Conservation (phyloP, 2,888 invertebrate species). For the Allolobophora icterica region DNA sequence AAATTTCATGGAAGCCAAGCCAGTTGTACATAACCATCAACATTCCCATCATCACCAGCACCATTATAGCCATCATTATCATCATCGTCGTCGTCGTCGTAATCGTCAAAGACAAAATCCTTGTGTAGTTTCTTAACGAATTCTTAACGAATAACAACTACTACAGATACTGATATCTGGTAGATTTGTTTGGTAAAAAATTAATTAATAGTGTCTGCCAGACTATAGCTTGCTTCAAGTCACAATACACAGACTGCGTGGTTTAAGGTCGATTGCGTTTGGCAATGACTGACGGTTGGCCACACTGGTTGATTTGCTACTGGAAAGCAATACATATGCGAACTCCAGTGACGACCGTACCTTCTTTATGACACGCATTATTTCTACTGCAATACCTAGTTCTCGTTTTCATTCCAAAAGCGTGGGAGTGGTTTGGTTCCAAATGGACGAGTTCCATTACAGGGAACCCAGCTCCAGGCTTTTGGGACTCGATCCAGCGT, state of each 20-base stretch:
- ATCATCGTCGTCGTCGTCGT: too few relatives aligned
- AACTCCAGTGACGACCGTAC: neutral
- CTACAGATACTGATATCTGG: neutral
- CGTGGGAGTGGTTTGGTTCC: neutral
- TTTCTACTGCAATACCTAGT: neutral
- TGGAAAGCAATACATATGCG: neutral
- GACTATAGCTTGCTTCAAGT: neutral
- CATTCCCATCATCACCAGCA: too few relatives aligned
- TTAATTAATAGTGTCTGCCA: neutral
- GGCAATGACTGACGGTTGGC: too few relatives aligned
- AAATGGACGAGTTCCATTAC: neutral
- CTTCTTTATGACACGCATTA: neutral
- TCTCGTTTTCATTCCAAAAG: neutral
- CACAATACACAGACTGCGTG: neutral
- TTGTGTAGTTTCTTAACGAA: too few relatives aligned
- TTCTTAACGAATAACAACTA: neutral
- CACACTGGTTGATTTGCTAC: neutral
- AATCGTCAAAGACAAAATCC: too few relatives aligned
- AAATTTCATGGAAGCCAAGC: too few relatives aligned
- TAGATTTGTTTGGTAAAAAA: neutral
- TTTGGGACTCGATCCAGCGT: neutral
- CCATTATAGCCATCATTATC: too few relatives aligned
- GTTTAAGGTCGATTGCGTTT: neutral
- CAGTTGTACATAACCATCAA: too few relatives aligned
- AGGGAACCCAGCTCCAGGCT: neutral